A percentile compares a stretch with the other conserved stretches of the same genome.
Conservation (phyloP, 2,888 invertebrate genomes). For the Synanthedon myopaeformis region DNA sequence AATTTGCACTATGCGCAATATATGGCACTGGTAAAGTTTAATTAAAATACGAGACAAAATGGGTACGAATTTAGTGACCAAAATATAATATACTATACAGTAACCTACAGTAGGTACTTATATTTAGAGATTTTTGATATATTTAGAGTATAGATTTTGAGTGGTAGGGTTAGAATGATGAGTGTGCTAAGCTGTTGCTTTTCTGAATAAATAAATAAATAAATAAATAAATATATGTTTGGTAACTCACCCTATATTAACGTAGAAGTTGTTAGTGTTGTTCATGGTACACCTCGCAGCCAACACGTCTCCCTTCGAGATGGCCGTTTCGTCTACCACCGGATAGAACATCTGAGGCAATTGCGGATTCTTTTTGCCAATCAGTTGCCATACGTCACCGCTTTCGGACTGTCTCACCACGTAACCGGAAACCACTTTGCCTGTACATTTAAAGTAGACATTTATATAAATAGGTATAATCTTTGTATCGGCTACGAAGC, state of each 20-base stretch:
- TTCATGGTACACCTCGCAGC: conserved; percentile 95
- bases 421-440: conserved; percentile 87
- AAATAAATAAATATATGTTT: no score
- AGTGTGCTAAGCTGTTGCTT: no score
- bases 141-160: no score
- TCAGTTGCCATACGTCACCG: conserved; percentile 80
- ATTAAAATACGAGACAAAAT: no score
- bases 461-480: background rate
- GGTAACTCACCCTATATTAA: conserved; percentile 80
- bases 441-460: conserved; percentile 30
- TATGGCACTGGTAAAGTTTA: no score
- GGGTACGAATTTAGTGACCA: no score
- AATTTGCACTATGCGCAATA: no score
- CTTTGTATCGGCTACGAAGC: background rate
- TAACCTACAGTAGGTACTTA: no score
- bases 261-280: conserved; percentile 73
- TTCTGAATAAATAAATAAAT: no score
- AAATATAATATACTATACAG: no score
- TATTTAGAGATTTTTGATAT: no score
- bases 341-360: conserved; percentile 97
- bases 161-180: no score
- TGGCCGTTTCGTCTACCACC: conserved; percentile 72
- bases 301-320: conserved; percentile 78
- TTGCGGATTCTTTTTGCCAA: conserved; percentile 89
- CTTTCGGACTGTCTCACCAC: conserved; percentile 72